Evolutionary conservation across 2,888 invertebrate genomes (phyloP).

Genomic region (Caenorhabditis macrosperma): DNA sequence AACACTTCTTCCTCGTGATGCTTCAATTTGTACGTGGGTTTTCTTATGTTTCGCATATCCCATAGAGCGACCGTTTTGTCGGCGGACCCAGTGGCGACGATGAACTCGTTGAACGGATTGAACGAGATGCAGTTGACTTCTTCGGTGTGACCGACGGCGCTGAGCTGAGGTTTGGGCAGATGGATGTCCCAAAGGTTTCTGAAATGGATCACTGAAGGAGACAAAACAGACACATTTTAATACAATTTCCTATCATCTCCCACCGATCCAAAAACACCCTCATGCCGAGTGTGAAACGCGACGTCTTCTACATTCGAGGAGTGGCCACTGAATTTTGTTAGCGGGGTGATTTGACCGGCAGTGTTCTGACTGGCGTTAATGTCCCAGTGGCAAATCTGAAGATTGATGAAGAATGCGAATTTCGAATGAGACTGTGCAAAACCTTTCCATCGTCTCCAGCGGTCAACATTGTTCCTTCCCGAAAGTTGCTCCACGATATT

Average conservation of each 20-base stretch:
- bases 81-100: slow-evolving; percentile 97
- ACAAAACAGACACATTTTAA: too few species aligned
- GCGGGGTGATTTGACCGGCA: slow-evolving; percentile 95
- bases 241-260: slow-evolving; percentile 95
- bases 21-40: slow-evolving; percentile 98
- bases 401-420: background rate
- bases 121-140: slow-evolving; percentile 97
- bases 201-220: too few species aligned
- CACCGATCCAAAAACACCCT: slow-evolving; percentile 97
- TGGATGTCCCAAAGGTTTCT: slow-evolving; percentile 98
- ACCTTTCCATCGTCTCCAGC: slow-evolving; percentile 92
- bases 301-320: slow-evolving; percentile 91
- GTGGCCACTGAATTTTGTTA: slow-evolving; percentile 90
- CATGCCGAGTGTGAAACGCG: slow-evolving; percentile 98
- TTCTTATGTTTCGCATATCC: slow-evolving; percentile 96
- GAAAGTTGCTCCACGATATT: slow-evolving; percentile 97
- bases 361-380: slow-evolving; percentile 92
- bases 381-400: slow-evolving; percentile 91
- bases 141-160: slow-evolving; percentile 98
- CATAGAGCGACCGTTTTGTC: slow-evolving; percentile 97
- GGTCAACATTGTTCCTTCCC: slow-evolving; percentile 94
- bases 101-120: slow-evolving; percentile 99
- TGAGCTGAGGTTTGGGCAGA: slow-evolving; percentile 96
- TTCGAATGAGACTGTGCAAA: background rate
- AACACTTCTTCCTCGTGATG: slow-evolving; percentile 99